Evolutionary conservation across 1,140 invertebrate species (phyloP).

Genomic region (Anthonomus grandis): DNA sequence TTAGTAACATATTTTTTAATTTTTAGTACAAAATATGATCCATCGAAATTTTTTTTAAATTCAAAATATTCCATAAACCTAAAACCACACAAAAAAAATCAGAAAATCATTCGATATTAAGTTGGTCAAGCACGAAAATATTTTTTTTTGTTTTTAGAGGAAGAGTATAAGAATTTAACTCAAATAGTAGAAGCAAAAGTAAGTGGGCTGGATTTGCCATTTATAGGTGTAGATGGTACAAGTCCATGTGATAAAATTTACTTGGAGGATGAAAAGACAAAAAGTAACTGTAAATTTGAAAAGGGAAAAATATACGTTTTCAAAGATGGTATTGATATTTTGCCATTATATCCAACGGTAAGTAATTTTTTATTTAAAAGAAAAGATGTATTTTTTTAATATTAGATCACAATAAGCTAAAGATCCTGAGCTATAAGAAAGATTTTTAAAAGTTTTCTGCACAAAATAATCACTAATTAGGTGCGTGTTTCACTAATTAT

Average conservation of each 20-base stretch:
- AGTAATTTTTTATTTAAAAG: constrained; percentile 10
- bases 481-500: too few species aligned
- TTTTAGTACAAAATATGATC: background rate
- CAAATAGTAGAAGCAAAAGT: constrained; percentile 60
- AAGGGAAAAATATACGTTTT: constrained; percentile 63
- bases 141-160: constrained; percentile 45
- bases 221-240: constrained; percentile 70
- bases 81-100: background rate
- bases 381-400: too few species aligned
- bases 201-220: constrained; percentile 62
- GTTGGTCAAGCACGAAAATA: background rate
- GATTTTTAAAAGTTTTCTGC: too few species aligned
- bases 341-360: constrained; percentile 65
- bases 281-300: constrained; percentile 62
- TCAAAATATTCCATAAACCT: background rate
- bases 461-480: too few species aligned
- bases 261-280: constrained; percentile 52
- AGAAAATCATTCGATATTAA: background rate
- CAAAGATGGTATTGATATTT: constrained; percentile 63
- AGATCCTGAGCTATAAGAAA: too few species aligned
- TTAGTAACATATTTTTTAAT: background rate
- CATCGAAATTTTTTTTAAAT: background rate
- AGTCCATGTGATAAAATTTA: constrained; percentile 64
- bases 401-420: too few species aligned
- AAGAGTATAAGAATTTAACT: constrained; percentile 50